Conservation (phyloP, 2,113 vertebrate species). For the Calypte anna region DNA sequence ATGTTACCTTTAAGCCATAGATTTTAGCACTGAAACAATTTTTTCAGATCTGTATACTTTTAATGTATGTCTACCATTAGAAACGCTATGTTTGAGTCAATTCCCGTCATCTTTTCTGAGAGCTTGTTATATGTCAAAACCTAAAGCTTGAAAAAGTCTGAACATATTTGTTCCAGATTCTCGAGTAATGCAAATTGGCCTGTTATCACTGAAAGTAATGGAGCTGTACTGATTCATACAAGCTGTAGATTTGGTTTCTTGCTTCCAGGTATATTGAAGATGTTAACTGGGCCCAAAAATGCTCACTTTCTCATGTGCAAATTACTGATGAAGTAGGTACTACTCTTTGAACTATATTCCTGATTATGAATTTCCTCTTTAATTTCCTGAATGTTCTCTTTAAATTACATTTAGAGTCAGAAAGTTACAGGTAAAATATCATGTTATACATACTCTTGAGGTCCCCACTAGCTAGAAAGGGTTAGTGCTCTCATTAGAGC, state of each 20-base stretch:
- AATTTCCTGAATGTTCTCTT: neutral
- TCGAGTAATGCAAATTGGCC: neutral
- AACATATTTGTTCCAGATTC: neutral
- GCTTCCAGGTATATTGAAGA: neutral
- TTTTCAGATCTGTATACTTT: neutral
- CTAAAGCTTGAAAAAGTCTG: neutral
- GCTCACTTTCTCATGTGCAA: neutral
- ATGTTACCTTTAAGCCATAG: neutral
- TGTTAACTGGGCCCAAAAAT: neutral
- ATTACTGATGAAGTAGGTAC: neutral
- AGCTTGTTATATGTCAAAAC: neutral
- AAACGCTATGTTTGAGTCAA: neutral
- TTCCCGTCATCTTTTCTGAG: neutral
- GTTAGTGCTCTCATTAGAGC: neutral
- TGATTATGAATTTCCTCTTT: neutral
- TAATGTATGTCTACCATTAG: neutral
- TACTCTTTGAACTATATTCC: neutral
- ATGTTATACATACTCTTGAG: neutral
- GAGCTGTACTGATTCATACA: neutral
- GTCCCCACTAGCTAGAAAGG: neutral
- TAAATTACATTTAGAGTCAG: neutral
- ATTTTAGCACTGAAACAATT: neutral
- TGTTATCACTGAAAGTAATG: neutral
- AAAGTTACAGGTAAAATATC: neutral
- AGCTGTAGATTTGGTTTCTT: neutral